Conservation (phyloP, 2,888 invertebrate species). For the Drosophila merina region DNA sequence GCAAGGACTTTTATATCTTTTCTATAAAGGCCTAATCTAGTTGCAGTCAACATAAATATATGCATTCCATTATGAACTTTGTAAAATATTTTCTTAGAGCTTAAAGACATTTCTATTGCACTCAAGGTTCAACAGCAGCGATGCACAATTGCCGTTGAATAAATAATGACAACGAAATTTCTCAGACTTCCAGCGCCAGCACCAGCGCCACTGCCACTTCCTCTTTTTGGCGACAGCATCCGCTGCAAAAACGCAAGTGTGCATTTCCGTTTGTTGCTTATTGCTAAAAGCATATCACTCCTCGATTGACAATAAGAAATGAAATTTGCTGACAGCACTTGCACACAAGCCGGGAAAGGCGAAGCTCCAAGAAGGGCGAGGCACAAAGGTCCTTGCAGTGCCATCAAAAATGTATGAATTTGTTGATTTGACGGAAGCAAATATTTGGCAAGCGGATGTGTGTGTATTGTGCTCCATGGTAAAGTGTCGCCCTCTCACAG, state of each 20-base stretch:
- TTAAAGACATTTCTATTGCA: neutral
- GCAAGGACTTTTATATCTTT: constrained; percentile 8
- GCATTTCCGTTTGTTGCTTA: constrained; percentile 63
- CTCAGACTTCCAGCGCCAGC: constrained; percentile 47
- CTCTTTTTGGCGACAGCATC: constrained; percentile 28
- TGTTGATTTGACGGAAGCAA: constrained; percentile 76
- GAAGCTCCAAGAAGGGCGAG: neutral
- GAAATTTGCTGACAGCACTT: constrained; percentile 49
- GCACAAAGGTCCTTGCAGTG: constrained; percentile 42
- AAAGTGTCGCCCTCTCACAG: constrained; percentile 21
- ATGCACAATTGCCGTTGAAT: constrained; percentile 51
- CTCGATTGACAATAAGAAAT: constrained; percentile 65
- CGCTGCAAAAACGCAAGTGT: constrained; percentile 47
- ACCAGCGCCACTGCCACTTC: constrained; percentile 39
- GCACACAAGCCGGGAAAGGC: constrained; percentile 18
- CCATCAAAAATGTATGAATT: constrained; percentile 72
- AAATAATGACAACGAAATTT: constrained; percentile 54
- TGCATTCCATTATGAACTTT: neutral
- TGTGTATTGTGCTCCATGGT: constrained; percentile 34
- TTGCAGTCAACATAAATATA: neutral
- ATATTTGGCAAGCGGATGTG: constrained; percentile 69
- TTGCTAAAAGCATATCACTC: constrained; percentile 58
- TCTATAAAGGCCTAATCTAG: neutral
- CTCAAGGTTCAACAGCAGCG: constrained; percentile 4
- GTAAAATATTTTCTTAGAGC: neutral